Conservation (phyloP, 2,888 invertebrate species). For the Cotesia congregata region DNA sequence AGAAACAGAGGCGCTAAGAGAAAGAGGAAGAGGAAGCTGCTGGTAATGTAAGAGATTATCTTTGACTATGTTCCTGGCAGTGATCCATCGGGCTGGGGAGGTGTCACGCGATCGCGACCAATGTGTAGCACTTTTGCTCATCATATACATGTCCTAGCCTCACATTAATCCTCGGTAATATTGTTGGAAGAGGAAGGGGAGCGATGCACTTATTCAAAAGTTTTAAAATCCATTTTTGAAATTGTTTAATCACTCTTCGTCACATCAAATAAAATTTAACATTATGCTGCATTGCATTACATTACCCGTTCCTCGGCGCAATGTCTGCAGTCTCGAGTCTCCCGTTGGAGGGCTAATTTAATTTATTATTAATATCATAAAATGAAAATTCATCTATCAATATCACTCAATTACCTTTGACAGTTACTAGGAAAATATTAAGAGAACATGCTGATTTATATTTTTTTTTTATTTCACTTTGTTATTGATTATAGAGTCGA, state of each 20-base stretch:
- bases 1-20: conserved; percentile 29
- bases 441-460: background rate
- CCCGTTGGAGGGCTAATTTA: background rate
- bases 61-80: conserved; percentile 33
- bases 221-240: conserved; percentile 16
- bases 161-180: conserved; percentile 31
- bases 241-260: conserved; percentile 23
- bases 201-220: background rate
- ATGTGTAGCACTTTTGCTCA: conserved; percentile 11
- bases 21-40: conserved; percentile 34
- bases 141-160: background rate
- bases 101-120: conserved; percentile 20
- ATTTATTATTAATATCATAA: background rate
- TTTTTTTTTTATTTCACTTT: too few species aligned
- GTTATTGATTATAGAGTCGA: too few species aligned
- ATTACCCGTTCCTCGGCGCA: background rate
- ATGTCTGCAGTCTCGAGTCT: too few species aligned
- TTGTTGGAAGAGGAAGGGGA: conserved; percentile 15
- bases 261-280: conserved; percentile 19
- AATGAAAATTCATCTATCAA: background rate
- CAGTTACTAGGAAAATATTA: background rate
- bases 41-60: conserved; percentile 42
- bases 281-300: background rate
- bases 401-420: background rate
- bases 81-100: conserved; percentile 33